phyloP scores from a whole-genome alignment of 2,888 invertebrate species.

The Papilio protenor region DNA sequence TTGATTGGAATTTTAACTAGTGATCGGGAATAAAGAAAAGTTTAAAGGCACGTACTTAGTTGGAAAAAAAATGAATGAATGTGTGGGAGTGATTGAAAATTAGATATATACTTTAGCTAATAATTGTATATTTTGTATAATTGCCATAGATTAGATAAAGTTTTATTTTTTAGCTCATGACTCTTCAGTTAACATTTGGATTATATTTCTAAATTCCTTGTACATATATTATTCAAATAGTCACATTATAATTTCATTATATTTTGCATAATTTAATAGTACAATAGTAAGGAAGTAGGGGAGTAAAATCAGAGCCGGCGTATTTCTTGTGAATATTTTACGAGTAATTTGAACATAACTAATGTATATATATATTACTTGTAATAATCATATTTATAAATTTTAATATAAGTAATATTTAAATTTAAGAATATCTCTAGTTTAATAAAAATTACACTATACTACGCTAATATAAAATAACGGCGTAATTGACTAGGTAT shows the following conservation, averaged over 20 bases:
- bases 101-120: neutral
- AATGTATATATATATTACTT: conserved; percentile 2
- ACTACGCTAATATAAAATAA: no score
- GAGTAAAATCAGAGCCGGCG: neutral
- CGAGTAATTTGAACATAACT: conserved; percentile 17
- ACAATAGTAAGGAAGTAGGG: neutral
- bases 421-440: neutral
- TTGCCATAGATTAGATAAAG: neutral
- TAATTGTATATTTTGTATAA: neutral
- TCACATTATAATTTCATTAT: neutral
- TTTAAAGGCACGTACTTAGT: neutral
- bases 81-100: neutral
- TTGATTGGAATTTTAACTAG: neutral
- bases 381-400: neutral
- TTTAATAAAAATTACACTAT: no score
- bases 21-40: neutral
- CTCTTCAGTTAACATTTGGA: conserved; percentile 1
- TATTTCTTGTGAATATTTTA: conserved; percentile 16
- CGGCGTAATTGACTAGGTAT: no score
- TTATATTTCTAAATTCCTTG: neutral
- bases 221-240: neutral
- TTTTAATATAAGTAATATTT: no score
- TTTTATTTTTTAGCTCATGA: neutral
- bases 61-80: neutral
- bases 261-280: neutral